Base-by-base conservation (phyloP, 2,888 invertebrate genomes). In the Adineta ricciae region DNA sequence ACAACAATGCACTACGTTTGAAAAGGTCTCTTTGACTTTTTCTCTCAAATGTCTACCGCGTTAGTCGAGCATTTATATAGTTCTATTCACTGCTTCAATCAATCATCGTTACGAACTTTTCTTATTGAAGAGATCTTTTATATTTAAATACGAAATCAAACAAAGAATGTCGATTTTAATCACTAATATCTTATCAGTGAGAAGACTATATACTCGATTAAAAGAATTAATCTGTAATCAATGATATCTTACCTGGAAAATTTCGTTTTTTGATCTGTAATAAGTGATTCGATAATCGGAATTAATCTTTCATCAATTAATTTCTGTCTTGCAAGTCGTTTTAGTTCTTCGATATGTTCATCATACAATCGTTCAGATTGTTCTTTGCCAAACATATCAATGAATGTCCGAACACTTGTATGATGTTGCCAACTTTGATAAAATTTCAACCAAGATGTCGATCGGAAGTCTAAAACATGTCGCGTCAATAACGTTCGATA, bases 291-390 rank as follows among this genome's bases (percentile, higher is more conserved):
- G 5, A 78, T 8, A n/a, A 78, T 78, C n/a, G 38, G 38, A 78
- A 78, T 78, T 78, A 78, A 78, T 41, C 41, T 38, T 78, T 78
- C 41, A 41, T 78, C 78, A 78, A 78, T 78, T 78, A 78, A 41
- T 41, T 78, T 78, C n/a, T 78, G 78, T 32, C 64, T 64, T 64
- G 64, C 14, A 1, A 32, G 8, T 64, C 19, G 27, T 41, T 78
- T 78, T 19, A 78, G 41, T 78, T 38, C 78, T 9, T 78, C 41
- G 11, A 78, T 78, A 78, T 78, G 78, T 41, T 78, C 78, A 78
- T 78, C 7, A 41, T n/a, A 78, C n/a, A 41, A n/a, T n/a, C 2
- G 38, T 78, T 78, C 78, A 41, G 38, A 24, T 24, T 78, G 41
- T 41, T 78, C 21, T 78, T 41, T 78, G 1, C 78, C 78, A 41